These are phyloP conservation scores for Platysternon megacephalum DNA, from an alignment of 2,113 vertebrate species.

Conservation along the genomic window DNA sequence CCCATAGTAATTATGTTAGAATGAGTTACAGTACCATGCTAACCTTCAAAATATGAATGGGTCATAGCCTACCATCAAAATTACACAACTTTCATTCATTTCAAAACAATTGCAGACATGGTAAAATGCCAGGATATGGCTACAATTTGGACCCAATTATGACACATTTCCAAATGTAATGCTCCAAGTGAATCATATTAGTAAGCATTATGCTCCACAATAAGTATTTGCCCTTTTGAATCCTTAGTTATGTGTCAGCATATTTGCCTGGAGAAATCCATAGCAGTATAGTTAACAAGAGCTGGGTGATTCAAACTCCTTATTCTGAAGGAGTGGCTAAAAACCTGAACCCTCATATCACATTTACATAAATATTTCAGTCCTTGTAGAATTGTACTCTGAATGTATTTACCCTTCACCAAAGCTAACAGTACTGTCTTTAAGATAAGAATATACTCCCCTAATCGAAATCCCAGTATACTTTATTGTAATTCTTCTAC, in stretches of 20 bases:
- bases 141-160: slow-evolving; percentile 27
- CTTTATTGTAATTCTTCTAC: no score
- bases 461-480: no score
- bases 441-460: no score
- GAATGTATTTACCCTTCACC: accelerated
- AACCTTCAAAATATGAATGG: neutral
- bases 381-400: neutral
- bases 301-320: slow-evolving; percentile 20
- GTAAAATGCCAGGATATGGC: neutral
- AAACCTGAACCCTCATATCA: neutral
- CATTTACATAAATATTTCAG: neutral
- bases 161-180: slow-evolving; percentile 14
- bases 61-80: neutral
- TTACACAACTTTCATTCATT: neutral
- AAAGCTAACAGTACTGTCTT: no score
- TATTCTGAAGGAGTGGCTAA: slow-evolving; percentile 54
- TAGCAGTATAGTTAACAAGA: slow-evolving; percentile 1
- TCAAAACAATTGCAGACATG: neutral
- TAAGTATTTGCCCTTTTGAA: slow-evolving; percentile 29
- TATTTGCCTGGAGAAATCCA: slow-evolving; percentile 4
- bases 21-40: neutral
- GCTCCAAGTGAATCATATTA: neutral
- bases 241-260: neutral
- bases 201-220: slow-evolving; percentile 29
- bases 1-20: neutral